These are phyloP conservation scores for Phortica okadai DNA, from an alignment of 2,888 invertebrate species.

Conservation along the genomic window DNA sequence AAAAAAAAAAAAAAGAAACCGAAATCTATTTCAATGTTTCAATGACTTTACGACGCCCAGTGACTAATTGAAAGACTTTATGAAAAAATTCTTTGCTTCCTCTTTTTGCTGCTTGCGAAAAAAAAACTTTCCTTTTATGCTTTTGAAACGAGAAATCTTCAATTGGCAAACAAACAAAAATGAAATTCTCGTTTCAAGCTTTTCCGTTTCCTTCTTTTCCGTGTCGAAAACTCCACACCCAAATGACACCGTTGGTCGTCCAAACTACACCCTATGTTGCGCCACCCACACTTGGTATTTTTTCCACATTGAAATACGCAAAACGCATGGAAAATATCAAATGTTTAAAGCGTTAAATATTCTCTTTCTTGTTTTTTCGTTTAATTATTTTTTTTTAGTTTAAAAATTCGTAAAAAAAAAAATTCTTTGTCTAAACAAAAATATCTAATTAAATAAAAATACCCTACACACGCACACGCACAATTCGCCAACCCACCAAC, in stretches of 20 bases:
- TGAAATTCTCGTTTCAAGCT: slow-evolving; percentile 2
- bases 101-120: neutral
- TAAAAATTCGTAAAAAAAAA: slow-evolving; percentile 67
- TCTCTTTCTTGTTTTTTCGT: slow-evolving; percentile 57
- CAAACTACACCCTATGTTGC: slow-evolving; percentile 12
- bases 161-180: neutral
- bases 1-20: neutral
- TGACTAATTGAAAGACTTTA: neutral
- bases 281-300: slow-evolving; percentile 55
- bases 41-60: neutral
- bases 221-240: neutral
- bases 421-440: slow-evolving; percentile 64
- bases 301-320: slow-evolving; percentile 64
- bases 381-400: slow-evolving; percentile 65
- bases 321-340: slow-evolving; percentile 73
- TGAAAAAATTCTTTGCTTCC: neutral
- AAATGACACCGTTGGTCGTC: neutral
- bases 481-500: slow-evolving; percentile 17
- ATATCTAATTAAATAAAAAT: slow-evolving; percentile 44
- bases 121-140: neutral
- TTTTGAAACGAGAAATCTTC: neutral
- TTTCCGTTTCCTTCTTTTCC: neutral
- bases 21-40: neutral
- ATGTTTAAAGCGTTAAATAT: slow-evolving; percentile 66
- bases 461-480: slow-evolving; percentile 26